Base-by-base conservation (phyloP, 2,888 invertebrate species). In the Muschampia plurimacula region DNA sequence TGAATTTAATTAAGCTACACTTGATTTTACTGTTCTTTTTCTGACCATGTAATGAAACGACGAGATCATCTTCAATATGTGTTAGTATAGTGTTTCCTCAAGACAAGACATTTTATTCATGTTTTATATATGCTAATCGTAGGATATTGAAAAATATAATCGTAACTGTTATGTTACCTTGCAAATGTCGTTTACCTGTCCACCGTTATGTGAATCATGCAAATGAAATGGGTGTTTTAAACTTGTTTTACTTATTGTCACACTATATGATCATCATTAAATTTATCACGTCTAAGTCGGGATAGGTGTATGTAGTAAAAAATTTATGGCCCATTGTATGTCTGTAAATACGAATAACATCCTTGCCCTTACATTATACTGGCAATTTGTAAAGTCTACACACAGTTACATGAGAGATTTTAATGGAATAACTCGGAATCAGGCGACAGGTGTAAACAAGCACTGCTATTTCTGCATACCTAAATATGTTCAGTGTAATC, bases 1-100 rank as follows among this genome's bases (percentile, higher is more conserved):
- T 78, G 79, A 77, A 83, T 83, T 82, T 81, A 82, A 84, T 84
- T 80, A 83, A 81, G 79, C 76, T 78, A 80, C 74, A 77, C 79
- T 74, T 49, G 32, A 39, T 67, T 62, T 73, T 76, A 73, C 74
- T 70, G 68, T 28, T 57, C 64, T 59, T 57, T 70, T 64, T 28
- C 22, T 22, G 9, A 0, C 9, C 1, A 55, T 55, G 5, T 28
- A 28, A 10, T 22, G 28, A 57, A 10, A 1, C 57, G 28, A 57
- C 65, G 70, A 68, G 60, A 62, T 68, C 68, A 68, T 39, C 68
- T 62, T 55, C 46, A 60, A 22, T 22, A 39, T 57, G 41, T 63
- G 15, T 55, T 64, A 44, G 32, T 44, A 8, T 44, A 52, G 4
- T 32, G n/a, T 64, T 15, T 46, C 44, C 32, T 32, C 52, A 10